Evolutionary conservation across 2,113 vertebrate genomes (phyloP), one percentile per base, ranked within the genome.

Genomic region (Piaya cayana): DNA sequence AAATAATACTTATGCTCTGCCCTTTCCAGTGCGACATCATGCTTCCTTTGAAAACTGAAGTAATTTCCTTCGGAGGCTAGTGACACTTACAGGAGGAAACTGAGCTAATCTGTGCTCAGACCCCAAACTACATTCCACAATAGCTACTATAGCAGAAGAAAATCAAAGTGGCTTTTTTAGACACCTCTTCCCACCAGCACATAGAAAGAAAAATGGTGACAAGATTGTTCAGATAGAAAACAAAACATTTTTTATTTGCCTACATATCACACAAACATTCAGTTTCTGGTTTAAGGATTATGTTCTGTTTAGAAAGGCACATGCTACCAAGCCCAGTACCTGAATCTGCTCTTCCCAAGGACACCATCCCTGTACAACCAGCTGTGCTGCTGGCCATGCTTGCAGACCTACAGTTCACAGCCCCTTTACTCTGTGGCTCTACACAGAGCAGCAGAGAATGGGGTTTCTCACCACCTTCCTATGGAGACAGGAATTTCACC

Each of bases 81-180:
- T 74, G 84, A 95, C 93, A 93, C 90, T 75, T 50, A 78, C 79
- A 96, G 94, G 97, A 96, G 39, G 77, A 60, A 75, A 19, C 0
- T 0, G 64, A 96, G 90, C 72, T 88, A 56, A 69, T 71, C 79
- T 11, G 3, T 29, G 68, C 82, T 81, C 68, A 80, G 34, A 78
- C 60, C 88, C 72, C 87, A 88, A 78, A 67, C 47, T 20, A 29
- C 1, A 4, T 56, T 78, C 53, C 75, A 75, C 27, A 3, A 85
- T 76, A 74, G 58, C 67, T 42, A 27, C 59, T 29, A 42, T 55
- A 86, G 80, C 42, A 71, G 30, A 13, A 64, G 43, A 60, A 91
- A 88, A 88, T 56, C 82, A 63, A 65, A 92, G 68, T 25, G 34
- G 15, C 36, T 63, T 26, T 26, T 17, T 67, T 25, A n/a, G 52